Evolutionary conservation across 2,113 vertebrate species (phyloP), one percentile per base, ranked within the genome.

Genomic region (Tamias sibiricus): DNA sequence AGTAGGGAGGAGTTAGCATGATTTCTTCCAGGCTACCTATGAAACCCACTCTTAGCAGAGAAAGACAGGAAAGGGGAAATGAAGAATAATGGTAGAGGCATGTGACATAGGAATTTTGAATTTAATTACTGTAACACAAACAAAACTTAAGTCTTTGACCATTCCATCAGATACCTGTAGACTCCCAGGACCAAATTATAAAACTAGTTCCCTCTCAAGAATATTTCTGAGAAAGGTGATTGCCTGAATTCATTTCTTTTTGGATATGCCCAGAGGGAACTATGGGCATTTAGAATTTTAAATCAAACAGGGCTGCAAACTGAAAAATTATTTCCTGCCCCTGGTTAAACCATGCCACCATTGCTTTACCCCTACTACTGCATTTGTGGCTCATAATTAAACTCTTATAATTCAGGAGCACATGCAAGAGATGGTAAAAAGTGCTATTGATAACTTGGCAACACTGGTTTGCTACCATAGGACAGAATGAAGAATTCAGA

Each of bases 251-350:
- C 30, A 76, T 80, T 90, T 82, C 20, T 90, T 86, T 84, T 57
- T 90, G 11, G 14, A 87, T 92, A 94, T 59, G 1, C 42, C 75
- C 44, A 71, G 28, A 96, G 37, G 37, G 35, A 28, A 9, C 35
- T 95, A 64, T 1, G 68, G 64, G 69, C 42, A 97, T n/a, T 91
- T 71, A 93, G 44, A 91, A 85, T 88, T 49, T 47, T 52, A 85
- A 92, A 30, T n/a, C 64, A 88, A 91, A 90, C 24, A 35, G 13
- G 24, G 40, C 40, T 94, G 26, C 16, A 85, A 93, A 95, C 37
- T 87, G 26, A 71, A 86, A 93, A 85, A 52, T 28, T 62, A 66
- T 37, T 66, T 91, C 66, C 76, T 81, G 14, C 79, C 44, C 77
- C 66, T 90, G 35, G 47, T 69, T 68, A 91, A 89, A 86, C 89